These are phyloP conservation scores for Boulengeromyrus knoepffleri DNA, from an alignment of 2,113 vertebrate species.

Conservation along the genomic window DNA sequence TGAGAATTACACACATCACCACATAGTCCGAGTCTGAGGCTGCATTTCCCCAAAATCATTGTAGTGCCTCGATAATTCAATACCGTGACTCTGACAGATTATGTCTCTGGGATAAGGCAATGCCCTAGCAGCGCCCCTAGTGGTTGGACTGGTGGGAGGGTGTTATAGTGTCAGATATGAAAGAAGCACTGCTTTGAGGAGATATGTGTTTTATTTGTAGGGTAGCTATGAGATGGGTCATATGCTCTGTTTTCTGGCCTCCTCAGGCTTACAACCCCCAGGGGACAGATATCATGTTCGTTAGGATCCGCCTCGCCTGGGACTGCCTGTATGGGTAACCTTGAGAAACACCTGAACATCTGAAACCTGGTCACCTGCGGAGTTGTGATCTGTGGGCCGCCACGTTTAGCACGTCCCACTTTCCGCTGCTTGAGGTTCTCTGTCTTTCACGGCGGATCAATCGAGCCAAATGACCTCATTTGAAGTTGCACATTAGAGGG, in stretches of 20 bases:
- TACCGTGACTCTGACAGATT: background rate
- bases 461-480: background rate
- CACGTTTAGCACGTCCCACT: background rate
- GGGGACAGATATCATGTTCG: background rate
- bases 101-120: background rate
- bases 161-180: background rate
- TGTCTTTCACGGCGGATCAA: background rate
- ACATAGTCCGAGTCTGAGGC: background rate
- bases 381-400: background rate
- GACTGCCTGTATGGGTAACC: background rate
- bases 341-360: background rate
- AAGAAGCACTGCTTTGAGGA: background rate
- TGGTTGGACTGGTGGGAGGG: background rate
- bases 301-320: no score
- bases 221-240: background rate
- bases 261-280: background rate
- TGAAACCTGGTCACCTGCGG: background rate
- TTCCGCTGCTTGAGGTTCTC: background rate
- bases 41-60: background rate
- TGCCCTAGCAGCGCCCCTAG: background rate
- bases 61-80: background rate
- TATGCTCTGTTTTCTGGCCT: background rate
- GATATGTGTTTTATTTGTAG: background rate
- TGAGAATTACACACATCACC: background rate
- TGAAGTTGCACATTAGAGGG: background rate